Base-by-base conservation (phyloP, 30 jellyfish, hydroid and myxozoan species). In the Clytia hemisphaerica region DNA sequence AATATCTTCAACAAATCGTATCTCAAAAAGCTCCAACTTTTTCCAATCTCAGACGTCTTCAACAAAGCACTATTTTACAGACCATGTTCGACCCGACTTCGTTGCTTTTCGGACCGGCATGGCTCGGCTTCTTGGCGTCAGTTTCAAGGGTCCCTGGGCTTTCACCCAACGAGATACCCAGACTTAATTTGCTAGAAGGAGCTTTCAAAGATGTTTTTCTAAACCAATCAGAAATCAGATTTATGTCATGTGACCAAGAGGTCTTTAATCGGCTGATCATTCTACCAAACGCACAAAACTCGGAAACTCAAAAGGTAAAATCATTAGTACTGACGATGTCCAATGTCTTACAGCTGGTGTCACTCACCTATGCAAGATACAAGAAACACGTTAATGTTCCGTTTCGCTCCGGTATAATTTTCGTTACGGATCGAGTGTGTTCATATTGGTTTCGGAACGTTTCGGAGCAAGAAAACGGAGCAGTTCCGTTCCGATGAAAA, bases 81-180 rank as follows among this genome's bases (percentile, higher is more conserved):
- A 79, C 88, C 30, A 27, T 88, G 64, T 80, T 88, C 75, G 97
- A 88, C 37, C 91, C 92, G 9, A 67, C 48, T 1, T 88, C 94
- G 16, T 55, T 88, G 19, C 19, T 45, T 6, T 31, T 67, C 45
- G 97, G 97, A 32, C 95, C 97, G 19, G 50, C 97, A 2, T 88
- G 97, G 97, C 33, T 88, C 76, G 49, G 61, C 28, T 27, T 80
- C 10, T 64, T 85, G 18, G 45, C 84, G 3, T 2, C 46, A 15
- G 1, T 62, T 73, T 72, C 77, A 33, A 21, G 32, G 6, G 70
- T 63, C 14, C 83, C 79, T 61, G 85, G 69, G 15, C 26, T 73
- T 9, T 16, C 34, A 37, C 21, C 49, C 19, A 35, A 37, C n/a
- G 16, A 19, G 26, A 58, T 19, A 19, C 26, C 9, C 10, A 10